Evolutionary conservation across 2,113 vertebrate species (phyloP).

Genomic region (Suncus etruscus): DNA sequence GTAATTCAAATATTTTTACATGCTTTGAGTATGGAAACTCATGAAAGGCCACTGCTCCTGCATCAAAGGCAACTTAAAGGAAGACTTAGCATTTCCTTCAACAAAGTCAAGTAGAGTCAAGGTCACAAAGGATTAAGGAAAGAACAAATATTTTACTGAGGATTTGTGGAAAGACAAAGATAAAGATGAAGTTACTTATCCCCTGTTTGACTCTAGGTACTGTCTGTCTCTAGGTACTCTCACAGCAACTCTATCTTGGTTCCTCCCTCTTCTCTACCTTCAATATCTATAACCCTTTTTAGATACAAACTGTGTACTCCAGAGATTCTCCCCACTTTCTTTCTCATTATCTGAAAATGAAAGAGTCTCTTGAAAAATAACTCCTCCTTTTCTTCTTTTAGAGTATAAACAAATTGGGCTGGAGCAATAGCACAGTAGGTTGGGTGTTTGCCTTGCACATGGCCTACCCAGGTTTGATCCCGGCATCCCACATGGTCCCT

Average conservation of each 20-base stretch:
- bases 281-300: background rate
- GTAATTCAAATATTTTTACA: background rate
- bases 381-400: background rate
- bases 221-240: background rate
- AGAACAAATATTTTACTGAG: background rate
- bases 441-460: no score
- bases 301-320: background rate
- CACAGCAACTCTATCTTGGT: background rate
- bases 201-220: background rate
- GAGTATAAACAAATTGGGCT: no score
- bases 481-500: no score
- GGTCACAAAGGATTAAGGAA: background rate
- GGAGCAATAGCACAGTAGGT: no score
- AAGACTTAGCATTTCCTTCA: background rate
- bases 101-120: conserved; percentile 17
- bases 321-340: background rate
- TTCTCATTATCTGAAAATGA: background rate
- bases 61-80: conserved; percentile 30
- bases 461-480: no score
- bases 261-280: background rate
- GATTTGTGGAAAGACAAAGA: background rate
- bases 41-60: background rate
- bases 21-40: background rate
- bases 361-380: background rate
- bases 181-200: background rate